A percentile compares a stretch with the other conserved stretches of the same genome.
phyloP scores from a whole-genome alignment of 2,888 invertebrate species.

The Stenolophus ochropezus region DNA sequence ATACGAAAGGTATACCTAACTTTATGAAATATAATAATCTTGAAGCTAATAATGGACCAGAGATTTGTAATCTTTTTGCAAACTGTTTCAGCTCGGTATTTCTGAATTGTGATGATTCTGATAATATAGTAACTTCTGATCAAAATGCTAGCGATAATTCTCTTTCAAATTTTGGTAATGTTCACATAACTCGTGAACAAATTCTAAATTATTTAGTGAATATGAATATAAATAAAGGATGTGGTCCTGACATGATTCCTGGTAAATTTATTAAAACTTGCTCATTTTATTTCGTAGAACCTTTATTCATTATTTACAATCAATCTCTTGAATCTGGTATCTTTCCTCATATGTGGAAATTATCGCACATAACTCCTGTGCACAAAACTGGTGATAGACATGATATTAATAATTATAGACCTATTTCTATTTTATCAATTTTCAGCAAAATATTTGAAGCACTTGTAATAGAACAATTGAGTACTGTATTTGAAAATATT shows the following conservation, averaged over 20 bases:
- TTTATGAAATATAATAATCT: not conserved
- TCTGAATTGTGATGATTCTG: not conserved
- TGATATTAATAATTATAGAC: constrained; percentile 43
- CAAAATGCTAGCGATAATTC: not conserved
- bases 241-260: not conserved
- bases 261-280: constrained; percentile 1
- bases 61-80: constrained; percentile 24
- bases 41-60: not conserved
- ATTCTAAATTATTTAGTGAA: not conserved
- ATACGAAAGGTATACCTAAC: constrained; percentile 14
- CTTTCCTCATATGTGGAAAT: not conserved
- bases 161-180: not conserved
- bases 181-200: not conserved
- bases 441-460: not conserved
- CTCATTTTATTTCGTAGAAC: not conserved
- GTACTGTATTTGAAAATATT: not conserved
- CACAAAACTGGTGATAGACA: constrained; percentile 33
- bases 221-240: not conserved
- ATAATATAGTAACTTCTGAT: not conserved
- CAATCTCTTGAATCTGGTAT: not conserved
- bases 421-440: constrained; percentile 14
- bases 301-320: not conserved
- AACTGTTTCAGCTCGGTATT: constrained; percentile 33
- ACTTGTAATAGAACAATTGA: not conserved
- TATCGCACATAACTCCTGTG: not conserved